A percentile compares a stretch with the other conserved stretches of the same genome.
phyloP scores from a whole-genome alignment of 53 echinoderm and acorn worm species.

The Holothuria leucospilota region DNA sequence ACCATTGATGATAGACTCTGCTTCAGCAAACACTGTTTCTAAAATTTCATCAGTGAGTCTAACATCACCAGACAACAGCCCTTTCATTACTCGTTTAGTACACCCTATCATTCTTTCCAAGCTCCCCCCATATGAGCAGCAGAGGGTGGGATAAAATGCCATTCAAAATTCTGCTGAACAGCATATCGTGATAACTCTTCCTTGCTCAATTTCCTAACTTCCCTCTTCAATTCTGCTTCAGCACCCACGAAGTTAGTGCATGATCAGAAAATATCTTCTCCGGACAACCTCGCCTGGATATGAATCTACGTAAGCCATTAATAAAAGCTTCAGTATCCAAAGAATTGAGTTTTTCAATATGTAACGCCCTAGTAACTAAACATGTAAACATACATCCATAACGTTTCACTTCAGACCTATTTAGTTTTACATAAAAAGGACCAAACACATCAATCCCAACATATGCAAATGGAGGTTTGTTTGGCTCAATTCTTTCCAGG shows the following conservation, averaged over 20 bases:
- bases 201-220: not conserved
- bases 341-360: slow-evolving; percentile 53
- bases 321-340: slow-evolving; percentile 47
- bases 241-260: slow-evolving; percentile 42
- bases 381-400: slow-evolving; percentile 60
- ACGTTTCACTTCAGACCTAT: slow-evolving; percentile 31
- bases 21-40: slow-evolving; percentile 47
- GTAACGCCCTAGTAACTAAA: slow-evolving; percentile 44
- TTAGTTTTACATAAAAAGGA: slow-evolving; percentile 45
- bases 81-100: slow-evolving; percentile 37
- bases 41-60: slow-evolving; percentile 51
- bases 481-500: slow-evolving; percentile 35
- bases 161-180: slow-evolving; percentile 13
- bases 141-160: slow-evolving; percentile 31
- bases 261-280: slow-evolving; percentile 53
- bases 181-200: slow-evolving; percentile 6
- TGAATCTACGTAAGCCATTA: slow-evolving; percentile 52
- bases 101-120: slow-evolving; percentile 43
- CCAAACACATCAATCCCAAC: slow-evolving; percentile 59
- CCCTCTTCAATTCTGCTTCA: slow-evolving; percentile 19
- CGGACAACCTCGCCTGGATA: slow-evolving; percentile 38
- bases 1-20: slow-evolving; percentile 50
- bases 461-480: slow-evolving; percentile 51
- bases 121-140: slow-evolving; percentile 44
- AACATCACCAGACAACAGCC: slow-evolving; percentile 26